Evolutionary conservation across 2,888 invertebrate species (phyloP), one percentile per base, ranked within the genome.

Genomic region (Cheiracanthium punctorium): DNA sequence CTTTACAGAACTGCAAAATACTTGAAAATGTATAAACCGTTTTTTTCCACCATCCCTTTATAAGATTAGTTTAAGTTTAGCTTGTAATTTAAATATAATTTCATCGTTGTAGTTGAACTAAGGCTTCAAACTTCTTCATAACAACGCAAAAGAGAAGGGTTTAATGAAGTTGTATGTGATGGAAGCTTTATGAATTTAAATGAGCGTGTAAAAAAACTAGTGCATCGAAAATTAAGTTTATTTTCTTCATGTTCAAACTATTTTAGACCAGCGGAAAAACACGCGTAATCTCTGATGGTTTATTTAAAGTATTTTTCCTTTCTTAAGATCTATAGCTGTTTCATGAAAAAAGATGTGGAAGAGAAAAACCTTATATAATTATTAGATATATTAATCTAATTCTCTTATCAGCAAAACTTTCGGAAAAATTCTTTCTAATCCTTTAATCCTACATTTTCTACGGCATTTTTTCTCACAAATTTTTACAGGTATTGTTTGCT

Each of bases 371-470:
- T 82, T 82, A 82, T 82, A 76, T 82, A 82, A 82, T 82, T 82
- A 82, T 76, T 76, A 71, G 82, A 77, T 72, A 72, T 71, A 82
- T 82, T 82, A 82, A 82, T 82, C 71, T 82, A 82, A 82, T 82
- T 77, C 76, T 48, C 65, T 32, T 71, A 76, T 72, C 43, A 71
- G 65, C 41, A 76, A 82, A 82, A 77, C 71, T 82, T 72, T 82
- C 65, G 72, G 43, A 41, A 82, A 65, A 76, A 77, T 76, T n/a
- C 64, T 48, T 82, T 76, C 70, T 82, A 82, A 82, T 82, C 82
- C 82, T 72, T 82, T 82, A 82, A 82, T 82, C 82, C 82, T 64
- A 28, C 71, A 65, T 75, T 64, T 37, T 64, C 73, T 33, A 65
- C 43, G 30, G 37, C 20, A 52, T 76, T 64, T 76, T 82, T 82